These are phyloP conservation scores for Dimorphilus gyrociliatus DNA, from an alignment of 2,888 invertebrate genomes.

Conservation along the genomic window DNA sequence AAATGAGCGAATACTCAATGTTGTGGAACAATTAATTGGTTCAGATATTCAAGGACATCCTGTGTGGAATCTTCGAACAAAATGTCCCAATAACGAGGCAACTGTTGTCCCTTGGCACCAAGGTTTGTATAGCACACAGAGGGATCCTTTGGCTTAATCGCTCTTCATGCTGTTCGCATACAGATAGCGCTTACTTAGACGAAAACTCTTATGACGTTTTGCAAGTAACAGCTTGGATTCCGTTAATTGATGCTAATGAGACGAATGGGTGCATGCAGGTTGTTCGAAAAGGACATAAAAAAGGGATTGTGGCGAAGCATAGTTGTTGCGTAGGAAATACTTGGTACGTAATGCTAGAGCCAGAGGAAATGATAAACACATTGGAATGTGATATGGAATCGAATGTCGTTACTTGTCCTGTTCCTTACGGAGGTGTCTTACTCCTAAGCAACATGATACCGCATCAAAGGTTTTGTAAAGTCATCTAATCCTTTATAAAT, in stretches of 20 bases:
- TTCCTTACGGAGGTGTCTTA: slow-evolving; percentile 24
- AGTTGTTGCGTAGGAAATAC: slow-evolving; percentile 11
- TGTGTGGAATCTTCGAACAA: slow-evolving; percentile 31
- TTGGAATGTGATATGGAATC: slow-evolving; percentile 15
- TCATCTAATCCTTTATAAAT: too few relatives aligned
- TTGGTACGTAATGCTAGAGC: slow-evolving; percentile 10
- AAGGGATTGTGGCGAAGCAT: slow-evolving; percentile 9
- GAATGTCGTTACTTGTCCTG: slow-evolving; percentile 19
- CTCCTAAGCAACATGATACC: slow-evolving; percentile 26
- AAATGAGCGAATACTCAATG: slow-evolving; percentile 22
- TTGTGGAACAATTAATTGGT: slow-evolving; percentile 29
- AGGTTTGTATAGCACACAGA: slow-evolving; percentile 13
- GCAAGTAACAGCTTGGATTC: slow-evolving; percentile 29
- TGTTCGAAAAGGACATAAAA: slow-evolving; percentile 8
- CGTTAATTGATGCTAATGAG: slow-evolving; percentile 22
- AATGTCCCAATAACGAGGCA: slow-evolving; percentile 21
- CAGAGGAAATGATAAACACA: slow-evolving; percentile 6
- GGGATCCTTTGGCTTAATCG: background rate
- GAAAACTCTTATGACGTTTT: slow-evolving; percentile 26
- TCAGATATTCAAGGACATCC: slow-evolving; percentile 31
- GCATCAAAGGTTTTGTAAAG: slow-evolving; percentile 27
- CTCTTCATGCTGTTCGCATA: too few relatives aligned
- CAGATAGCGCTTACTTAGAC: slow-evolving; percentile 28
- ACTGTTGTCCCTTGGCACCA: slow-evolving; percentile 32
- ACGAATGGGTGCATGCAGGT: slow-evolving; percentile 28